phyloP scores from a whole-genome alignment of 2,888 invertebrate species.

The Torymus tubicola region DNA sequence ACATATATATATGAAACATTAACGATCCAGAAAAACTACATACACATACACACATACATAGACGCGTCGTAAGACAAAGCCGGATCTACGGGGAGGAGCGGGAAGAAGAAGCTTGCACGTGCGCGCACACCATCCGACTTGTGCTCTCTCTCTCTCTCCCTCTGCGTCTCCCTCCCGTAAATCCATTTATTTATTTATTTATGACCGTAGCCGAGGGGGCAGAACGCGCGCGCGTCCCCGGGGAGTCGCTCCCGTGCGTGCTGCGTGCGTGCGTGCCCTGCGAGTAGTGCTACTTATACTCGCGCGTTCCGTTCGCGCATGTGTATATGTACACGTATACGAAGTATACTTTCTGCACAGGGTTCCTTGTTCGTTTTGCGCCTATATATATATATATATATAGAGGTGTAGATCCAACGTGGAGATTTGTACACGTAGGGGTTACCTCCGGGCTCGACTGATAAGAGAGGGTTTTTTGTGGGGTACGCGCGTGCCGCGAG shows the following conservation, averaged over 20 bases:
- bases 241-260: slow-evolving; percentile 1
- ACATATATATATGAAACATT: slow-evolving; percentile 10
- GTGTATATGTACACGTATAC: too few species aligned
- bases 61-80: too few species aligned
- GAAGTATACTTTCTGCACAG: background rate
- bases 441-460: background rate
- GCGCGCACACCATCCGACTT: slow-evolving; percentile 18
- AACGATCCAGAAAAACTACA: background rate
- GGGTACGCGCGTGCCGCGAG: background rate
- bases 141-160: background rate
- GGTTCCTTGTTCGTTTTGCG: background rate
- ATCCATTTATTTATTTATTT: slow-evolving; percentile 77
- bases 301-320: background rate
- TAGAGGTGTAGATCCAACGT: background rate
- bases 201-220: slow-evolving; percentile 68
- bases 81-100: background rate
- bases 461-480: slow-evolving; percentile 10
- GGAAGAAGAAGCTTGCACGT: background rate
- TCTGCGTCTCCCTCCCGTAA: slow-evolving; percentile 61
- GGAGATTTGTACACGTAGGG: background rate
- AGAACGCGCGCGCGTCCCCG: slow-evolving; percentile 8
- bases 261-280: background rate
- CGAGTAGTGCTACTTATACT: background rate
- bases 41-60: background rate
- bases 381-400: too few species aligned